Conservation (phyloP, 2,888 invertebrate species). For the Pyrocoelia pectoralis region DNA sequence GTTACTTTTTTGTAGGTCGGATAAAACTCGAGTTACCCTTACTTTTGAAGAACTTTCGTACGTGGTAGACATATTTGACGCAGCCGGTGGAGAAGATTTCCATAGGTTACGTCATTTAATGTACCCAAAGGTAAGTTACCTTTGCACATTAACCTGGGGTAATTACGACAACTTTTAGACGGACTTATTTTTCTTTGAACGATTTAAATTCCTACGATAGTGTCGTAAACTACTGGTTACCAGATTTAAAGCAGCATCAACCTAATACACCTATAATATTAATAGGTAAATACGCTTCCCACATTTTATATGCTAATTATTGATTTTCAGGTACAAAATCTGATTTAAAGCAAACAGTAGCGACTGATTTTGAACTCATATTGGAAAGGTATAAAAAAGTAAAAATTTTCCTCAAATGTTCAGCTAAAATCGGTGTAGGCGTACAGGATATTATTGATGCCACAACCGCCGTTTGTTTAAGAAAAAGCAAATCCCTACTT, state of each 20-base stretch:
- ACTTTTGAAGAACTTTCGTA: background rate
- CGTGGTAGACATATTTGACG: slow-evolving; percentile 57
- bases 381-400: slow-evolving; percentile 42
- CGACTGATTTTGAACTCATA: slow-evolving; percentile 25
- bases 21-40: slow-evolving; percentile 20
- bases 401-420: slow-evolving; percentile 42
- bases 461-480: slow-evolving; percentile 10
- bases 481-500: background rate
- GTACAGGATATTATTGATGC: slow-evolving; percentile 40
- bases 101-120: slow-evolving; percentile 30
- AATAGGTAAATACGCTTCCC: slow-evolving; percentile 36
- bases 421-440: slow-evolving; percentile 40
- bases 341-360: slow-evolving; percentile 36
- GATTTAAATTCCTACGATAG: slow-evolving; percentile 41
- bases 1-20: slow-evolving; percentile 4
- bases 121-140: slow-evolving; percentile 20
- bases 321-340: slow-evolving; percentile 42
- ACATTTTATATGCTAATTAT: background rate
- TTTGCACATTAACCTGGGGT: background rate
- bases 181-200: slow-evolving; percentile 41
- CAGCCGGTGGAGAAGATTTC: slow-evolving; percentile 87
- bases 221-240: slow-evolving; percentile 40
- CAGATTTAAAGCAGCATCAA: slow-evolving; percentile 37
- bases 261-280: slow-evolving; percentile 38
- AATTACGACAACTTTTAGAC: slow-evolving; percentile 39